A percentile compares a stretch with the other conserved stretches of the same genome.
Conservation (phyloP, 2,113 vertebrate genomes). For the Platanista minor region DNA sequence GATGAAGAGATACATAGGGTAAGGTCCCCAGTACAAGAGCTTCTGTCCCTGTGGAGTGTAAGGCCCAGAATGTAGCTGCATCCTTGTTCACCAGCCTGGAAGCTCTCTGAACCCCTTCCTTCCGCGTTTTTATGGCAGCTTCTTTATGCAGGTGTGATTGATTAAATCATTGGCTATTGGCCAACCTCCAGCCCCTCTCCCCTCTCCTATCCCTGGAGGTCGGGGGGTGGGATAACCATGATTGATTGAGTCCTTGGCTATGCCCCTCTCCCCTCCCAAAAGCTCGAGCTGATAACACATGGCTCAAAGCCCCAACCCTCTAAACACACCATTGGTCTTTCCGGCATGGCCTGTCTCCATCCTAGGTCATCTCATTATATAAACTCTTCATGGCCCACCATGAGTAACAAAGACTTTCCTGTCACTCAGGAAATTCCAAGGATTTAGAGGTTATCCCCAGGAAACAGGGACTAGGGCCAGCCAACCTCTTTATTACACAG, state of each 20-base stretch:
- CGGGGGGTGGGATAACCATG: no score
- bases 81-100: neutral
- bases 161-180: neutral
- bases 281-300: neutral
- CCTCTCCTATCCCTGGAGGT: neutral
- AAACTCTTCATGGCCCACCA: neutral
- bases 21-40: neutral
- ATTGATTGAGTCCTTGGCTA: neutral
- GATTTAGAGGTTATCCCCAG: neutral
- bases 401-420: neutral
- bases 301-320: neutral
- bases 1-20: neutral
- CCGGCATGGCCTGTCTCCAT: neutral
- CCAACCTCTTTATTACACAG: neutral
- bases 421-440: neutral
- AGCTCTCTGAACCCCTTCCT: neutral
- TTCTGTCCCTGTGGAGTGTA: neutral
- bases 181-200: neutral
- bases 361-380: neutral
- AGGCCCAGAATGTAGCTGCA: no score
- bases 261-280: neutral
- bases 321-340: neutral
- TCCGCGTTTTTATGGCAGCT: neutral
- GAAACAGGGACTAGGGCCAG: neutral
- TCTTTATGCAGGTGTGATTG: neutral